Conservation (phyloP, 2,113 vertebrate genomes). For the Dasyprocta punctata region DNA sequence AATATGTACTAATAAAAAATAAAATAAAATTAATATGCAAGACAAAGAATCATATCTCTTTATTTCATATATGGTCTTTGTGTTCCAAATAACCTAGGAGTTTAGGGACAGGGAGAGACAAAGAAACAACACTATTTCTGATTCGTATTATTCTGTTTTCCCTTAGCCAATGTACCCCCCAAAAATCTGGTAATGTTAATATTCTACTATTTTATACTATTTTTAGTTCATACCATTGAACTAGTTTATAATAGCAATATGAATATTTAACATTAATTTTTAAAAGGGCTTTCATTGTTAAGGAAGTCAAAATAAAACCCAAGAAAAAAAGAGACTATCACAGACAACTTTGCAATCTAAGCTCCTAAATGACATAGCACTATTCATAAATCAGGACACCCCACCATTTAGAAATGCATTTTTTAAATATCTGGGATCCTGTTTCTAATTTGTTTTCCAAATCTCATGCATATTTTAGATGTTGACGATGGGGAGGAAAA, state of each 20-base stretch:
- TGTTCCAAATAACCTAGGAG: background rate
- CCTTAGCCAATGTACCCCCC: background rate
- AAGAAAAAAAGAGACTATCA: conserved; percentile 34
- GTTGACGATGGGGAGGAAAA: background rate
- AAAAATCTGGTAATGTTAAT: background rate
- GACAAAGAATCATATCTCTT: background rate
- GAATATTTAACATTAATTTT: conserved; percentile 26
- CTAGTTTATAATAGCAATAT: background rate
- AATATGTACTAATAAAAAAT: background rate
- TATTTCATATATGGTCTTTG: background rate
- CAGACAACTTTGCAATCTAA: background rate
- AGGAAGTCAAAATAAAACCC: conserved; percentile 55
- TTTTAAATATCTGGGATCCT: conserved; percentile 54
- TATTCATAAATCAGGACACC: conserved; percentile 49
- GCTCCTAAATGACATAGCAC: conserved; percentile 52
- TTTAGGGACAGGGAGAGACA: background rate
- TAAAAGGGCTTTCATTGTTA: conserved; percentile 38
- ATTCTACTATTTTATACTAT: background rate
- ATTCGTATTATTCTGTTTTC: conserved; percentile 20
- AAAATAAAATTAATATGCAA: background rate
- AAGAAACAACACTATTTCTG: background rate
- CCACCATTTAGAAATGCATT: background rate
- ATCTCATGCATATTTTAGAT: conserved; percentile 68
- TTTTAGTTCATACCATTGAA: conserved; percentile 40
- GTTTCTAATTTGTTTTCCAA: conserved; percentile 71